Conservation (phyloP, 2,113 vertebrate species). For the Chamaetylas fuelleborni region DNA sequence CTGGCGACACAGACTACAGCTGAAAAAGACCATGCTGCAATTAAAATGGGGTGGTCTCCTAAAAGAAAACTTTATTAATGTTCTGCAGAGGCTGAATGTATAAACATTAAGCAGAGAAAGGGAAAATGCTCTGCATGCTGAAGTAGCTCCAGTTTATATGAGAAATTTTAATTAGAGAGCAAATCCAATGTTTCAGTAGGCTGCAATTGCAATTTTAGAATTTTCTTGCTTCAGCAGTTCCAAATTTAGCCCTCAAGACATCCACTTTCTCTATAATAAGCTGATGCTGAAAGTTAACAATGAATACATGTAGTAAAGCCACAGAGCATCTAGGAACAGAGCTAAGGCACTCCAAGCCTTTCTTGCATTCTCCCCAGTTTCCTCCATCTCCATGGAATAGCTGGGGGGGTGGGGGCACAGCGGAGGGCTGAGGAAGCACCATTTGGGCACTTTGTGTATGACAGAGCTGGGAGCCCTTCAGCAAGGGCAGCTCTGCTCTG, state of each 20-base stretch:
- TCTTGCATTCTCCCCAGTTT: neutral
- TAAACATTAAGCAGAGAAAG: neutral
- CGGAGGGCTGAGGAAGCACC: neutral
- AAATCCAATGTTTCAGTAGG: slow-evolving; percentile 38
- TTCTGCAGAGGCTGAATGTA: neutral
- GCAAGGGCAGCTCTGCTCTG: neutral
- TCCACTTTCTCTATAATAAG: slow-evolving; percentile 35
- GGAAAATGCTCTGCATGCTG: neutral
- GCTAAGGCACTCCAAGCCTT: neutral
- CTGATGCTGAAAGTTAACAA: neutral
- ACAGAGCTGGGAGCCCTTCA: neutral
- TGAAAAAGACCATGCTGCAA: neutral
- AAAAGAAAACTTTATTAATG: neutral
- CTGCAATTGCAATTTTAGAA: slow-evolving; percentile 38
- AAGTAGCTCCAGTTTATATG: neutral
- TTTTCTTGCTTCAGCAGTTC: slow-evolving; percentile 49
- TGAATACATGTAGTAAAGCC: slow-evolving; percentile 25
- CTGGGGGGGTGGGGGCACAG: accelerated
- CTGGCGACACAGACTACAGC: neutral
- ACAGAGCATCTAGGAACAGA: neutral
- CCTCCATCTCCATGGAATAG: neutral
- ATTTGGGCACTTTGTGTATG: neutral
- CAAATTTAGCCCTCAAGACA: slow-evolving; percentile 57
- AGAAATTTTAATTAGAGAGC: slow-evolving; percentile 56
- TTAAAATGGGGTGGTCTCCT: neutral